Evolutionary conservation across 2,888 invertebrate genomes (phyloP).

Genomic region (Digitonthophagus gazella): DNA sequence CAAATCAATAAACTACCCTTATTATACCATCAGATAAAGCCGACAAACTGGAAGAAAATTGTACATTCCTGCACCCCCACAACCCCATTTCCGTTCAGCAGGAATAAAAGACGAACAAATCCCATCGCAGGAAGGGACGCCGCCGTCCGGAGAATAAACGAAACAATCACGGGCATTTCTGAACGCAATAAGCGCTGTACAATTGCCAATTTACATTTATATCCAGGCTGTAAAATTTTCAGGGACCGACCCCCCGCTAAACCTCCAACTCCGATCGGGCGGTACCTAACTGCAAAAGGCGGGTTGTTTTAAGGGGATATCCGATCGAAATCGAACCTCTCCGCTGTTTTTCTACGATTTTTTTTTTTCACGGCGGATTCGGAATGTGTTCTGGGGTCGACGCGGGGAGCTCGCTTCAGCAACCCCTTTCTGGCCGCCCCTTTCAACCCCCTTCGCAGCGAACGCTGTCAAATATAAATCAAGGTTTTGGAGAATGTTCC

Average conservation of each 20-base stretch:
- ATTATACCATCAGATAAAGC: background rate
- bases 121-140: background rate
- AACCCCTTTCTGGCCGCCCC: background rate
- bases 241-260: background rate
- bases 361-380: background rate
- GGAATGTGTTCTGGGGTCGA: background rate
- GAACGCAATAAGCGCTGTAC: constrained; percentile 12
- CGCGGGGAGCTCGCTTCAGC: no score
- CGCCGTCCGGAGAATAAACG: constrained; percentile 3
- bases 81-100: background rate
- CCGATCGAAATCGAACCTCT: background rate
- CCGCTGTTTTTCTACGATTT: background rate
- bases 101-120: background rate
- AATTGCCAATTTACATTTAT: constrained; percentile 18
- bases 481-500: background rate
- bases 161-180: constrained; percentile 16
- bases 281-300: background rate
- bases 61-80: background rate
- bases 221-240: constrained; percentile 11
- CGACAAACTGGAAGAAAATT: background rate
- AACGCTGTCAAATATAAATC: background rate
- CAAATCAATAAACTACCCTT: background rate
- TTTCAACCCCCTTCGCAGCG: background rate
- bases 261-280: no score
- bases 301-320: background rate